Conservation (phyloP, 30 jellyfish, hydroid and myxozoan species). For the Turritopsis rubra region DNA sequence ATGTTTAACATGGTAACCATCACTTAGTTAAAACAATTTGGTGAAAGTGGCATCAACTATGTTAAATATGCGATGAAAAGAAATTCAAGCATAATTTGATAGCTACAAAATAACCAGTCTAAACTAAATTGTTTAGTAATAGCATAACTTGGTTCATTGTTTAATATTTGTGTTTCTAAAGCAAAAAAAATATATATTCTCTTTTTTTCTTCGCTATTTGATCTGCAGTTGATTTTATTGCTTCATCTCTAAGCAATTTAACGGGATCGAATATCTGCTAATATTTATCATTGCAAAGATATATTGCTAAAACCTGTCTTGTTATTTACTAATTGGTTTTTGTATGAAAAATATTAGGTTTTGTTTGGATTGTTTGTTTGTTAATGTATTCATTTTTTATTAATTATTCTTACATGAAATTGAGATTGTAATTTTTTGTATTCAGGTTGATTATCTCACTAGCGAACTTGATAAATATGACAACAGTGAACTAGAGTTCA, state of each 20-base stretch:
- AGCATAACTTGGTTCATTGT: neutral
- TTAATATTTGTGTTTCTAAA: neutral
- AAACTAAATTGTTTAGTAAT: neutral
- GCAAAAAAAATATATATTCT: neutral
- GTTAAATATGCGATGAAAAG: neutral
- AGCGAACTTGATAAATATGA: conserved; percentile 59
- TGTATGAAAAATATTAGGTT: neutral
- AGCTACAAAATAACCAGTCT: neutral
- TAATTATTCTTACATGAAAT: neutral
- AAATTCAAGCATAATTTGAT: neutral
- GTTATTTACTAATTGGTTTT: neutral
- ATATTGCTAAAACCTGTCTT: neutral
- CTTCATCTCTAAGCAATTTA: neutral
- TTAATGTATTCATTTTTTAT: neutral
- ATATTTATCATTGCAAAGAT: neutral
- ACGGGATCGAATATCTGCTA: neutral
- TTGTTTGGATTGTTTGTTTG: neutral
- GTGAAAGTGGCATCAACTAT: neutral
- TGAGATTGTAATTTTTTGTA: neutral
- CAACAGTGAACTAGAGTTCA: neutral
- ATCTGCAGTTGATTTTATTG: neutral
- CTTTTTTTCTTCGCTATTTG: no score
- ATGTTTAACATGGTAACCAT: neutral
- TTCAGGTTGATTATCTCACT: conserved; percentile 75
- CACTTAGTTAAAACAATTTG: neutral